Evolutionary conservation across 2,113 vertebrate genomes (phyloP).

Genomic region (Ptyas mucosa): DNA sequence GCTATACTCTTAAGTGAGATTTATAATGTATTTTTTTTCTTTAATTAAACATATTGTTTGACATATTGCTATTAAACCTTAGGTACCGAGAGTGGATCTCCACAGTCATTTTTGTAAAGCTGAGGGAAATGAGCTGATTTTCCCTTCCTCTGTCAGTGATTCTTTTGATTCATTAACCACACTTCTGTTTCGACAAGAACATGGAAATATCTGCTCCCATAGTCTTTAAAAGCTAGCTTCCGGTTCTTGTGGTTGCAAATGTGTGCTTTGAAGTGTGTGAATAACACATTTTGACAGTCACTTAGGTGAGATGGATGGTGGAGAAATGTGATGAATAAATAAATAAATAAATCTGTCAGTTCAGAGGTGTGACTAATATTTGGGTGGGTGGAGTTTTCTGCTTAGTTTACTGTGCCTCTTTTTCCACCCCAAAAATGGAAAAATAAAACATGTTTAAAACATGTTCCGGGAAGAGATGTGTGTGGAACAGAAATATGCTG

Average conservation of each 20-base stretch:
- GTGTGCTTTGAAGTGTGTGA: background rate
- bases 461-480: background rate
- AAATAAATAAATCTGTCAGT: background rate
- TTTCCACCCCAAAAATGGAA: background rate
- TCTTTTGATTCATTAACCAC: background rate
- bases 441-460: background rate
- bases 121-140: background rate
- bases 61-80: constrained; percentile 48
- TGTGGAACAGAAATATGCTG: background rate
- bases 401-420: background rate
- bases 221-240: background rate
- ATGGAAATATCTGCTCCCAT: background rate
- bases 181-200: background rate
- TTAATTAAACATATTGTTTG: constrained; percentile 6
- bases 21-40: constrained; percentile 13
- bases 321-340: background rate
- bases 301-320: background rate
- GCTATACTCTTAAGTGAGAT: constrained; percentile 39
- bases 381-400: background rate
- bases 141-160: background rate
- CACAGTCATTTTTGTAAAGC: background rate
- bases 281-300: background rate
- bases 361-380: background rate
- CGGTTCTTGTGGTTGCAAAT: background rate
- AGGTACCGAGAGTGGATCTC: constrained; percentile 32